Percentiles rank a stretch among this genome's conserved stretches.
Conservation (phyloP, 2,797 vertebrate species). For the Garrulus glandarius region DNA sequence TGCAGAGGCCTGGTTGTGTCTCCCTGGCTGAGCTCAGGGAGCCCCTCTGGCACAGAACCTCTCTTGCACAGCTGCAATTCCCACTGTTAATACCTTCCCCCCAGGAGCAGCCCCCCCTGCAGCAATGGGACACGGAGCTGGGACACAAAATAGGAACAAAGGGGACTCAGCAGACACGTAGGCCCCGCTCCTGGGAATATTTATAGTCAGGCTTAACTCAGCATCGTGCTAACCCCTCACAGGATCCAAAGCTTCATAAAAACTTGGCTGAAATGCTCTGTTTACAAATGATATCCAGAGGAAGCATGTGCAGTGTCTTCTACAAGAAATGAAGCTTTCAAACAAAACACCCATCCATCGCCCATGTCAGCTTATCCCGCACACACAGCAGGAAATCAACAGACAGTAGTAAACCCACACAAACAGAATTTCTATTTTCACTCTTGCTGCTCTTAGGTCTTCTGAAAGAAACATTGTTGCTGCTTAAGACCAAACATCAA, state of each 20-base stretch:
- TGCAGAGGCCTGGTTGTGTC: background rate
- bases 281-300: conserved; percentile 11
- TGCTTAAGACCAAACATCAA: background rate
- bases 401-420: background rate
- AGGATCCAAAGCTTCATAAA: background rate
- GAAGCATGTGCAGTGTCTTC: background rate
- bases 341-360: background rate
- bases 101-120: background rate
- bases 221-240: background rate
- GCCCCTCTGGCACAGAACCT: background rate
- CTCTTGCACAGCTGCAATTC: background rate
- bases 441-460: background rate
- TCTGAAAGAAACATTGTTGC: background rate
- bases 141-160: background rate
- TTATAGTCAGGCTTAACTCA: conserved; percentile 13
- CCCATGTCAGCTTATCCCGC: background rate
- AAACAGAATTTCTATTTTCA: background rate
- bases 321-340: background rate
- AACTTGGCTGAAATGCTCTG: conserved; percentile 3
- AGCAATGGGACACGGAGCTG: background rate
- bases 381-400: background rate
- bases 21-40: background rate
- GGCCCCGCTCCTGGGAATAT: background rate
- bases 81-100: background rate
- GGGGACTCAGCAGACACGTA: background rate